Evolutionary conservation across 2,888 invertebrate species (phyloP).

Genomic region (Zaprionus lineosus): DNA sequence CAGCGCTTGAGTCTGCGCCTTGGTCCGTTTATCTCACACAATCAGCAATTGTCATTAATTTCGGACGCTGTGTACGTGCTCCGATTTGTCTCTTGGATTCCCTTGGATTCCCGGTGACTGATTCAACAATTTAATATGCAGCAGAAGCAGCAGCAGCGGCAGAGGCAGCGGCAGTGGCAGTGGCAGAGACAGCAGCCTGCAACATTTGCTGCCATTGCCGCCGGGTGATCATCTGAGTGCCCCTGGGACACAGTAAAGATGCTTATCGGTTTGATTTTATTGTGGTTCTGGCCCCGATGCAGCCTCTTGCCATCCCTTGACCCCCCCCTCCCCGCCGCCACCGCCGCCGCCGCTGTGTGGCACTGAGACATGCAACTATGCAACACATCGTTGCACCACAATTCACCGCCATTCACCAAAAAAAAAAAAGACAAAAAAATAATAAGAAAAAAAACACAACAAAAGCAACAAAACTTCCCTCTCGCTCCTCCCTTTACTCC

Average conservation of each 20-base stretch:
- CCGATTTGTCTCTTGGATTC: constrained; percentile 71
- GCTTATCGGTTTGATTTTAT: constrained; percentile 67
- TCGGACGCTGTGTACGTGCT: constrained; percentile 79
- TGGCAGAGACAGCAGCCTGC: neutral
- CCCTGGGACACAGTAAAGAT: constrained; percentile 61
- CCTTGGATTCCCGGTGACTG: constrained; percentile 51
- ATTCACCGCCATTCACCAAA: constrained; percentile 54
- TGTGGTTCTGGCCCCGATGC: constrained; percentile 54
- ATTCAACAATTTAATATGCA: constrained; percentile 81
- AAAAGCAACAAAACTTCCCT: neutral
- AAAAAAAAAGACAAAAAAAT: too few relatives aligned
- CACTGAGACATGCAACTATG: constrained; percentile 67
- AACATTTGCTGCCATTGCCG: neutral
- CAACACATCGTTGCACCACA: constrained; percentile 17
- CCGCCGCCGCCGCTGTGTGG: too few relatives aligned
- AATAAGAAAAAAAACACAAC: too few relatives aligned
- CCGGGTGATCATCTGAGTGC: constrained; percentile 47
- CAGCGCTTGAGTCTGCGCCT: constrained; percentile 37
- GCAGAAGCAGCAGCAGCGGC: constrained; percentile 40
- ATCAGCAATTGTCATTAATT: constrained; percentile 79
- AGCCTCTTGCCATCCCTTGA: constrained; percentile 29
- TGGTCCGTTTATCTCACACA: constrained; percentile 67
- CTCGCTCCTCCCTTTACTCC: neutral
- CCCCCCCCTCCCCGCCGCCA: constrained; percentile 6
- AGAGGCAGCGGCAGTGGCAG: neutral